These are phyloP conservation scores for Macropus fuliginosus DNA, from an alignment of 2,797 vertebrate species.

Conservation along the genomic window DNA sequence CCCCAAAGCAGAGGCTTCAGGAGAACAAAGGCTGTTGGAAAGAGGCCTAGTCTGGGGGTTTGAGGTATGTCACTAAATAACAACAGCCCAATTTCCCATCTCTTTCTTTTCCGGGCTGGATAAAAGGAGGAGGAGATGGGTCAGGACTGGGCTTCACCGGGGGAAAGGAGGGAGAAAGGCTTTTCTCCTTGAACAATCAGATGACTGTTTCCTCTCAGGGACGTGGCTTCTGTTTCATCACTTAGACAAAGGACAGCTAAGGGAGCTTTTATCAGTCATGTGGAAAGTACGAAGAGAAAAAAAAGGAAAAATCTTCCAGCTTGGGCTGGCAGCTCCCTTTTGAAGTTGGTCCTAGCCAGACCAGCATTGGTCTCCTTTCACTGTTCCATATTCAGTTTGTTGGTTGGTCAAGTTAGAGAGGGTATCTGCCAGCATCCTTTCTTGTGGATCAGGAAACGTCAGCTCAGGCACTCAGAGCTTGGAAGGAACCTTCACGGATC, in stretches of 20 bases:
- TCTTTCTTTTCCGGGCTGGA: neutral
- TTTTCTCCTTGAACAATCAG: slow-evolving; percentile 75
- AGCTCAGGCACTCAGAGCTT: neutral
- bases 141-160: neutral
- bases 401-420: neutral
- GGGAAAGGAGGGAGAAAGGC: slow-evolving; percentile 44
- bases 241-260: slow-evolving; percentile 64
- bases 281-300: neutral
- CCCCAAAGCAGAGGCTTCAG: neutral
- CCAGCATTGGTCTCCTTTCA: neutral
- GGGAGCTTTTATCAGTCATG: slow-evolving; percentile 68
- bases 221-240: slow-evolving; percentile 73
- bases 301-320: neutral
- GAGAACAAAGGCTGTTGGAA: neutral
- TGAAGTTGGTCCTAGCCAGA: neutral
- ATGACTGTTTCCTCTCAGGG: slow-evolving; percentile 81
- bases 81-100: neutral
- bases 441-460: neutral
- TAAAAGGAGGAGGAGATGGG: fast-evolving
- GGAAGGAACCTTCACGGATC: neutral
- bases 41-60: no score
- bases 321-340: neutral
- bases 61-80: neutral
- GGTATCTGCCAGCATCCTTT: neutral
- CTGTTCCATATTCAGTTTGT: neutral